Percentiles rank a stretch among this genome's conserved stretches.
Conservation (phyloP, 2,113 vertebrate genomes). For the Ardeotis arabs region DNA sequence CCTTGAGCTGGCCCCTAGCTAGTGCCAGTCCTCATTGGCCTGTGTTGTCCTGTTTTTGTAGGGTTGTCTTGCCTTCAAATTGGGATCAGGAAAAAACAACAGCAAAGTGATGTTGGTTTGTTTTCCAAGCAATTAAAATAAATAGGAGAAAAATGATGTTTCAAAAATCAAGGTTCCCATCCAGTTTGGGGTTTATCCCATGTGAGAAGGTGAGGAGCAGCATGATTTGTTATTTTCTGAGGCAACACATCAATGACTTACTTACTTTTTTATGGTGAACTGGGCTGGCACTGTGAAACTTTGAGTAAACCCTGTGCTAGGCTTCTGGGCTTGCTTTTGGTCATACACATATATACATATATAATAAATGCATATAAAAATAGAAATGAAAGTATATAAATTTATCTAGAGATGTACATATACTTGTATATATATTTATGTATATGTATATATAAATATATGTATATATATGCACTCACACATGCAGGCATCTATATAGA, state of each 20-base stretch:
- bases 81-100: background rate
- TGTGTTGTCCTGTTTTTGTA: background rate
- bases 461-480: background rate
- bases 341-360: background rate
- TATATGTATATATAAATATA: background rate
- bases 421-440: background rate
- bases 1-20: background rate
- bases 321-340: background rate
- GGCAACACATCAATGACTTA: background rate
- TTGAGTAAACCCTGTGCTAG: background rate
- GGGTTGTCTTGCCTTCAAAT: background rate
- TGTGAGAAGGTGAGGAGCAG: background rate
- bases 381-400: background rate
- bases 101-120: background rate
- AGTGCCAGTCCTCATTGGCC: background rate
- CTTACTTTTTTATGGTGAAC: background rate
- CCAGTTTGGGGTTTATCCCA: background rate
- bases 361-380: background rate
- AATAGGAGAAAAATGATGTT: background rate
- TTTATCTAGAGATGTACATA: background rate
- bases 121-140: slow-evolving; percentile 9
- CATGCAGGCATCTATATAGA: background rate
- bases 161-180: background rate
- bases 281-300: background rate
- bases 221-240: background rate